Percentiles rank a stretch among this genome's conserved stretches.
Conservation (phyloP, 2,888 invertebrate species). For the Protodeltote pygarga region DNA sequence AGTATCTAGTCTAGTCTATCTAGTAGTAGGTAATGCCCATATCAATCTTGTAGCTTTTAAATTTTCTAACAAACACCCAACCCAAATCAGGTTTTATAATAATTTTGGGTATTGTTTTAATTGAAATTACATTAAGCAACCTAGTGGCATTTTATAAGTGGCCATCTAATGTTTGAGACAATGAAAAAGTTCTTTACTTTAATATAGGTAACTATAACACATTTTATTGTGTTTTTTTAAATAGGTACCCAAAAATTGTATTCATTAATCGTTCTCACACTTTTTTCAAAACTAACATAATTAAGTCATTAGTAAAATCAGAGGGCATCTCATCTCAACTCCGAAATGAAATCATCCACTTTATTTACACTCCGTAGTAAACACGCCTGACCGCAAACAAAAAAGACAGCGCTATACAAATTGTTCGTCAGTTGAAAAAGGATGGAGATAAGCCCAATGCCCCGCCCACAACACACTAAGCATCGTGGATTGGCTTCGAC, state of each 20-base stretch:
- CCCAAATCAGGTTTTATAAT: too few species aligned
- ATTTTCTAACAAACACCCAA: too few species aligned
- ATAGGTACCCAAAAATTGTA: neutral
- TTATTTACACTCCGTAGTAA: constrained; percentile 78
- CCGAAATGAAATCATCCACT: constrained; percentile 78
- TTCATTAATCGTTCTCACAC: constrained; percentile 15
- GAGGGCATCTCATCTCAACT: constrained; percentile 68
- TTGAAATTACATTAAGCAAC: too few species aligned
- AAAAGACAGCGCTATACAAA: constrained; percentile 47
- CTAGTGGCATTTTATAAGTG: too few species aligned
- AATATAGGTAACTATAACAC: too few species aligned
- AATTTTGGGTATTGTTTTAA: too few species aligned
- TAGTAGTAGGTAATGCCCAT: too few species aligned
- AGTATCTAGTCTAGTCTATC: too few species aligned
- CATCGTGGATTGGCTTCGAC: constrained; percentile 76
- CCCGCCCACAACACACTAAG: constrained; percentile 69
- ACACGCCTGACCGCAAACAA: constrained; percentile 59
- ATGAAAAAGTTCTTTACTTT: too few species aligned
- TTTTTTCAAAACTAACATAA: constrained; percentile 52
- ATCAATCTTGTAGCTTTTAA: too few species aligned
- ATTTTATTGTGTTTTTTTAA: too few species aligned
- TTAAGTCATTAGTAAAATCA: constrained; percentile 67
- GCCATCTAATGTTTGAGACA: too few species aligned
- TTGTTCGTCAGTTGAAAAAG: constrained; percentile 40
- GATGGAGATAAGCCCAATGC: constrained; percentile 56